These are phyloP conservation scores for Pristionchus arcanus DNA, from an alignment of 2,888 invertebrate genomes.

Conservation along the genomic window DNA sequence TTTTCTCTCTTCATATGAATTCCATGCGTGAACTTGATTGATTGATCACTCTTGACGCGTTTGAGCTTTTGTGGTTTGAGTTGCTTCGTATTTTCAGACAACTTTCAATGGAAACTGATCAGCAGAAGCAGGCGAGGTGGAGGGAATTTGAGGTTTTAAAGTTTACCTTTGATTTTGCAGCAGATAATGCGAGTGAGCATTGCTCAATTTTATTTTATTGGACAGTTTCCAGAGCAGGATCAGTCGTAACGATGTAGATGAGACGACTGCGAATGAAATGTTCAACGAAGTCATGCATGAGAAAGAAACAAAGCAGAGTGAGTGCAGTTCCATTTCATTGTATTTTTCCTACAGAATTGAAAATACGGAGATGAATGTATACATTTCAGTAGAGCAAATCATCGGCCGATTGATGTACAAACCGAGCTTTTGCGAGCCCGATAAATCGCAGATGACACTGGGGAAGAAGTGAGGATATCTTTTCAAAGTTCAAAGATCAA, in stretches of 20 bases:
- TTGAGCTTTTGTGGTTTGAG: neutral
- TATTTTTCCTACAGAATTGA: neutral
- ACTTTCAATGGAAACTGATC: neutral
- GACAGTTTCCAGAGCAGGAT: neutral
- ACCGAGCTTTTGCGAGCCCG: neutral
- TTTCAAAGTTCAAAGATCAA: neutral
- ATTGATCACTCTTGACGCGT: neutral
- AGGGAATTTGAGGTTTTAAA: neutral
- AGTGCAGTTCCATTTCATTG: neutral
- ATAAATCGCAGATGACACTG: neutral
- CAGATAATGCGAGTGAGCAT: neutral
- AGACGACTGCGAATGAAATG: neutral
- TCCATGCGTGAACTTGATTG: neutral
- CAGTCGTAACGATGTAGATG: neutral
- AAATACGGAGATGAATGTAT: neutral
- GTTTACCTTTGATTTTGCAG: too few species aligned
- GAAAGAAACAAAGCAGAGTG: neutral
- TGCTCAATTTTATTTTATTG: neutral
- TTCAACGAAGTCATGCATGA: neutral
- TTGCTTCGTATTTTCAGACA: neutral
- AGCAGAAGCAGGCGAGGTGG: neutral
- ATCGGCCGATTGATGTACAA: neutral
- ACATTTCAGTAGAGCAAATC: slow-evolving; percentile 28
- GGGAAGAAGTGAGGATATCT: neutral
- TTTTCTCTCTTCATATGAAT: neutral